Base-by-base conservation (phyloP, 2,797 vertebrate species). In the Hephaestus fuliginosus region DNA sequence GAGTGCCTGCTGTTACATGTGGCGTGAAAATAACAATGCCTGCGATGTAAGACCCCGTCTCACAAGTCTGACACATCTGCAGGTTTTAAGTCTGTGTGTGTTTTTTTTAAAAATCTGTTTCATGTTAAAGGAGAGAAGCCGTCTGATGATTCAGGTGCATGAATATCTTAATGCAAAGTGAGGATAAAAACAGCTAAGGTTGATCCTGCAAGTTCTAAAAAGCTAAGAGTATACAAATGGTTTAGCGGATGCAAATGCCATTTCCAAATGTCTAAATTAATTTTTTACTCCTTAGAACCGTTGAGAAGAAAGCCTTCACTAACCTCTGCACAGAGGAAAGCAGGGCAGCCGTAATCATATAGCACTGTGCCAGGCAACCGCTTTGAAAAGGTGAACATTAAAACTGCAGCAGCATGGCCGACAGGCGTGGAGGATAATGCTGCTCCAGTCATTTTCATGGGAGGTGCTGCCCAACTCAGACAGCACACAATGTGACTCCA, bases 1-100 rank as follows among this genome's bases (percentile, higher is more conserved):
- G 84, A 87, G 74, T 61, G 65, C 87, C 88, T 79, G 88, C 89
- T 91, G 88, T 89, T 92, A 86, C 86, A 83, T 69, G 86, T 80
- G 77, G 83, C 80, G 65, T n/a, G 68, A 67, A 82, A 90, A 91
- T 88, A 91, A 91, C 84, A 91, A 91, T 74, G 81, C 76, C 78
- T 73, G 56, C 41, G 25, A 78, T 56, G 46, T n/a, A 25, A 75
- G 51, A 74, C 57, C 46, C 3, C 18, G 52, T 43, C 63, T 68
- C 25, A 43, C 46, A 58, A 75, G 41, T 55, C 33, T 41, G 56
- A 60, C 33, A 53, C 15, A 53, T 30, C 33, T 44, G 46, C 58
- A 13, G 11, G 17, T n/a, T 46, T 75, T 46, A 9, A 52, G 66
- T 53, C 41, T 77, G 4, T 70, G 43, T 48, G 30, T 33, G 30